Conservation (phyloP, 2,797 vertebrate species). For the Podargus strigoides region DNA sequence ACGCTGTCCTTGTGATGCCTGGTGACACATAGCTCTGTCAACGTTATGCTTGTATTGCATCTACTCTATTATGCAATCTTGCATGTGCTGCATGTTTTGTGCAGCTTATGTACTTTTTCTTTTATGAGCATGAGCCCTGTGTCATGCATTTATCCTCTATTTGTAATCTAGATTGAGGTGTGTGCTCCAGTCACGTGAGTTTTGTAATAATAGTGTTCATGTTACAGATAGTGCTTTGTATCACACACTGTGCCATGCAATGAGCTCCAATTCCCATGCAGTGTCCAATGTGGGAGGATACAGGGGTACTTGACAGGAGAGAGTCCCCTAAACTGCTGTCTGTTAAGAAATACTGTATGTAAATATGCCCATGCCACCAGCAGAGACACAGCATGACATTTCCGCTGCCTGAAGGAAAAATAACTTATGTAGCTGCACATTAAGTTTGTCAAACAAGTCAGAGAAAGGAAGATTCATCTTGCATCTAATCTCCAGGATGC, state of each 20-base stretch:
- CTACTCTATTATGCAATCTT: fast-evolving
- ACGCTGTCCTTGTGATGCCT: fast-evolving
- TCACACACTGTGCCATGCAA: not conserved
- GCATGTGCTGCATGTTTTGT: fast-evolving
- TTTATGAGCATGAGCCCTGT: fast-evolving
- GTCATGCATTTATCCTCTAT: fast-evolving
- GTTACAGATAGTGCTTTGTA: too few species aligned
- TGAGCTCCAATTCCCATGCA: not conserved
- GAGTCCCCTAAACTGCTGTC: not conserved
- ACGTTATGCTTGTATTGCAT: fast-evolving
- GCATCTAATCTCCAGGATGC: not conserved
- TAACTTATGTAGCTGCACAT: conserved; percentile 17
- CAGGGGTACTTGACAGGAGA: not conserved
- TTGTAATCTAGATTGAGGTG: not conserved
- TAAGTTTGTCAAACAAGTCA: conserved; percentile 19
- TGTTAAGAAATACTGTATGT: not conserved
- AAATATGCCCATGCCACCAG: not conserved
- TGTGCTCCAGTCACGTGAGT: not conserved
- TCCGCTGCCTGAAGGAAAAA: conserved; percentile 9
- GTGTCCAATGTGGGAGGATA: fast-evolving
- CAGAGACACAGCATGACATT: not conserved
- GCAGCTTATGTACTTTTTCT: fast-evolving
- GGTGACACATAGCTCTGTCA: fast-evolving
- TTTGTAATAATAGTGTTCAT: not conserved
- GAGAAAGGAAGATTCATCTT: conserved; percentile 13